These are phyloP conservation scores for Apantesis nais DNA, from an alignment of 2,888 invertebrate genomes.

Conservation along the genomic window DNA sequence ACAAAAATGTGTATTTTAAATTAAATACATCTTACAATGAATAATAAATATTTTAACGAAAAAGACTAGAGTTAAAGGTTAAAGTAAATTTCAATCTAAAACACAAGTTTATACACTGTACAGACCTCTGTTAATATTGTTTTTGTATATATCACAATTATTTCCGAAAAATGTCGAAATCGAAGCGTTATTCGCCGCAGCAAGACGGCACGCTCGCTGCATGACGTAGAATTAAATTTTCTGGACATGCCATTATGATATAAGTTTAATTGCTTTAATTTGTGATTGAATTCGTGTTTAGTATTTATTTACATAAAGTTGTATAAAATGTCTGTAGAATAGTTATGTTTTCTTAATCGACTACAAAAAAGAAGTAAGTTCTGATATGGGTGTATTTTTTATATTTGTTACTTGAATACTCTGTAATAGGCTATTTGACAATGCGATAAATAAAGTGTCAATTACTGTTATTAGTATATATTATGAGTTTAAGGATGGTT, in stretches of 20 bases:
- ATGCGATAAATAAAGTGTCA: too few species aligned
- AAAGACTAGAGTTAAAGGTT: not conserved
- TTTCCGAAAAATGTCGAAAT: conserved; percentile 17
- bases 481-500: too few species aligned
- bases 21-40: too few species aligned
- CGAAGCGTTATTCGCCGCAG: conserved; percentile 49
- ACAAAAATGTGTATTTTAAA: too few species aligned
- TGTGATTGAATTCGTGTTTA: conserved; percentile 8
- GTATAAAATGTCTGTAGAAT: not conserved
- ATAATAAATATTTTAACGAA: not conserved
- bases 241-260: conserved; percentile 44
- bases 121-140: not conserved
- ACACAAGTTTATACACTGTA: not conserved
- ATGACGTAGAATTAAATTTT: conserved; percentile 31
- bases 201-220: conserved; percentile 44
- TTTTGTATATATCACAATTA: not conserved
- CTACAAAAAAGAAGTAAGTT: not conserved
- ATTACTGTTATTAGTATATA: too few species aligned
- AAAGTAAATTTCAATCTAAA: not conserved
- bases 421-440: too few species aligned
- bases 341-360: not conserved
- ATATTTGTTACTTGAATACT: not conserved
- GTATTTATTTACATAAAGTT: not conserved
- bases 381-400: not conserved
- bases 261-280: conserved; percentile 15